Evolutionary conservation across 2,113 vertebrate genomes (phyloP).

Genomic region (Solenodon paradoxus): DNA sequence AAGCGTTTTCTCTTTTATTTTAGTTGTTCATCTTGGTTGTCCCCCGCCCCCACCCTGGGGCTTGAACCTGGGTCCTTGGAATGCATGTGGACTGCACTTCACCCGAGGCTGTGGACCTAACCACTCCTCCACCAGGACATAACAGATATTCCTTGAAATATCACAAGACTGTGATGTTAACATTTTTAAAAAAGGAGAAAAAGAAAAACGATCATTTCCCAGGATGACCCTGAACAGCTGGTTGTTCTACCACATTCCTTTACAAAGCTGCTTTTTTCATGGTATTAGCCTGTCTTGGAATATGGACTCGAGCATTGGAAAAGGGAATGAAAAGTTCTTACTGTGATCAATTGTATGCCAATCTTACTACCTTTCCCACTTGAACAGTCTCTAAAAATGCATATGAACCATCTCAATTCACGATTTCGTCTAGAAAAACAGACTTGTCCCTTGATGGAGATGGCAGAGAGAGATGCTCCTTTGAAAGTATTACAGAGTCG

Average conservation of each 20-base stretch:
- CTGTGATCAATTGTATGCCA: background rate
- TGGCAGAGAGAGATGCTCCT: background rate
- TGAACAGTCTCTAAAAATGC: background rate
- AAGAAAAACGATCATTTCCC: conserved; percentile 41
- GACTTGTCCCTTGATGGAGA: background rate
- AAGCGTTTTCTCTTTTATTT: too few species aligned
- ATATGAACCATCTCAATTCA: background rate
- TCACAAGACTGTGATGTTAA: conserved; percentile 47
- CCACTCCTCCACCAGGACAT: too few species aligned
- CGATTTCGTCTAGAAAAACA: background rate
- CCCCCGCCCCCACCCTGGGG: too few species aligned
- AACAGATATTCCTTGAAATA: too few species aligned
- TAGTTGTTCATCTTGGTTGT: too few species aligned
- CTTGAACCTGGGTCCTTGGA: too few species aligned
- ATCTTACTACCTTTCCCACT: background rate
- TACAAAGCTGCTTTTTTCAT: conserved; percentile 54
- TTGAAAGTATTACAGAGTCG: background rate
- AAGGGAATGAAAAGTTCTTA: background rate
- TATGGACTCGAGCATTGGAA: background rate
- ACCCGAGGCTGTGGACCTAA: too few species aligned
- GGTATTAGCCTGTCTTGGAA: conserved; percentile 42
- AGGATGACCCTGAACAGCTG: conserved; percentile 49
- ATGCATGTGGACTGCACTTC: too few species aligned
- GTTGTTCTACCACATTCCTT: conserved; percentile 59
- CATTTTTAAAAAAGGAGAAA: background rate